Percentiles rank a stretch among this genome's conserved stretches.
These are phyloP conservation scores for Crotalus horridus DNA, from an alignment of 2,113 vertebrate species.

Conservation along the genomic window DNA sequence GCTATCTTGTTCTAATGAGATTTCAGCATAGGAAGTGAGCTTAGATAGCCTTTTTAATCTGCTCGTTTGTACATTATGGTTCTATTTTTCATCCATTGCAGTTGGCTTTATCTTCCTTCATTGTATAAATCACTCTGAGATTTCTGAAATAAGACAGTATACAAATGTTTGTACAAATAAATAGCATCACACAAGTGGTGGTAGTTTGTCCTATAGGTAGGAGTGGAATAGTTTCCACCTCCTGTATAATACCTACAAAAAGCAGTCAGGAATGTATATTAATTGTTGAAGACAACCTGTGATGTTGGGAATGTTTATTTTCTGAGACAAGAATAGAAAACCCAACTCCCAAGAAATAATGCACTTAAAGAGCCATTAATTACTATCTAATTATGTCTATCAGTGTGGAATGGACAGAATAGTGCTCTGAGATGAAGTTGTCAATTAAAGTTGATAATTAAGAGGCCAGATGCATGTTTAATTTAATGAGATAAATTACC, in stretches of 20 bases:
- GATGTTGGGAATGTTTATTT: slow-evolving; percentile 31
- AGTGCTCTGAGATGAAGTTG: slow-evolving; percentile 62
- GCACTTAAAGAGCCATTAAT: slow-evolving; percentile 64
- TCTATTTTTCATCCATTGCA: neutral
- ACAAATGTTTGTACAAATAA: neutral
- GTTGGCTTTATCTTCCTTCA: neutral
- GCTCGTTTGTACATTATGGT: neutral
- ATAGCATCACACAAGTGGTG: neutral
- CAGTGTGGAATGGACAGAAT: slow-evolving; percentile 53
- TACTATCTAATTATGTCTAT: slow-evolving; percentile 68
- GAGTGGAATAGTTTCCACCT: neutral
- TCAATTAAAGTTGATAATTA: slow-evolving; percentile 71
- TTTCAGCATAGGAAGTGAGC: neutral
- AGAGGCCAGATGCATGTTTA: slow-evolving; percentile 69
- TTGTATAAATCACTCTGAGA: neutral
- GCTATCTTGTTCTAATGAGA: neutral
- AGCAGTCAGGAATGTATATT: neutral
- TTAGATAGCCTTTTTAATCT: neutral
- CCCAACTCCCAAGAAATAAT: slow-evolving; percentile 55
- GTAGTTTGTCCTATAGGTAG: neutral
- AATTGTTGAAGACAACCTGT: slow-evolving; percentile 4
- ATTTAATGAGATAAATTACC: slow-evolving; percentile 51
- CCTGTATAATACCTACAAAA: neutral
- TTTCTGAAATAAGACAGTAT: neutral
- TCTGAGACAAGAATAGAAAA: slow-evolving; percentile 45